phyloP scores from a whole-genome alignment of 2,888 invertebrate species.

The Zelleria hepariella region DNA sequence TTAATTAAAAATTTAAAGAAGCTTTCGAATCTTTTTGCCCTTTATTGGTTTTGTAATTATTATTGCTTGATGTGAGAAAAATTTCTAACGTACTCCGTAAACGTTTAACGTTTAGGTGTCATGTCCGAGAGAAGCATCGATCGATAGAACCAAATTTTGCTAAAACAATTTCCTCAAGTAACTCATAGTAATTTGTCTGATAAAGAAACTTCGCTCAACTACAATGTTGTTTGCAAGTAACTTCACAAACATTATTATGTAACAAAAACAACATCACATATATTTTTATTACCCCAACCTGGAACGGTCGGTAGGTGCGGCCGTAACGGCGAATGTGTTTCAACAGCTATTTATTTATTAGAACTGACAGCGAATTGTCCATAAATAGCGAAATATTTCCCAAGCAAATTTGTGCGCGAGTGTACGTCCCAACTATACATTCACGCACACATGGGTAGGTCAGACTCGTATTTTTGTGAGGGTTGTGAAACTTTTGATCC shows the following conservation, averaged over 20 bases:
- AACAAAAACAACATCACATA: slow-evolving; percentile 16
- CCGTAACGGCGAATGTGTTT: slow-evolving; percentile 23
- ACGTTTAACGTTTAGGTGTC: no score
- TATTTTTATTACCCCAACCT: slow-evolving; percentile 40
- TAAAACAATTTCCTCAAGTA: no score
- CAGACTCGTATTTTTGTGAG: slow-evolving; percentile 26
- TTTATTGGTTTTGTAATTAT: no score
- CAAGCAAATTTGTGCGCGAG: slow-evolving; percentile 36
- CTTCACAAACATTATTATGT: not conserved
- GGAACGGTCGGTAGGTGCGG: slow-evolving; percentile 21
- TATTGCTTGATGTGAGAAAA: no score
- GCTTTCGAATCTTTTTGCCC: no score
- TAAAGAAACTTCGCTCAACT: not conserved
- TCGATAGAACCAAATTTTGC: no score
- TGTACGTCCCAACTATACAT: slow-evolving; percentile 9
- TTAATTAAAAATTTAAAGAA: no score
- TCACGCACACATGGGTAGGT: slow-evolving; percentile 26
- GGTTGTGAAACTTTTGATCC: slow-evolving; percentile 67
- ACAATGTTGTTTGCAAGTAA: not conserved
- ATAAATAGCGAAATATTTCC: slow-evolving; percentile 38
- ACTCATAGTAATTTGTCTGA: no score
- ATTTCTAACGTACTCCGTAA: no score
- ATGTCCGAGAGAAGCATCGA: no score
- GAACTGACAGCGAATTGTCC: slow-evolving; percentile 41
- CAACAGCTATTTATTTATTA: slow-evolving; percentile 43